Evolutionary conservation across 2,888 invertebrate species (phyloP).

Genomic region (Parasteatoda lunata): DNA sequence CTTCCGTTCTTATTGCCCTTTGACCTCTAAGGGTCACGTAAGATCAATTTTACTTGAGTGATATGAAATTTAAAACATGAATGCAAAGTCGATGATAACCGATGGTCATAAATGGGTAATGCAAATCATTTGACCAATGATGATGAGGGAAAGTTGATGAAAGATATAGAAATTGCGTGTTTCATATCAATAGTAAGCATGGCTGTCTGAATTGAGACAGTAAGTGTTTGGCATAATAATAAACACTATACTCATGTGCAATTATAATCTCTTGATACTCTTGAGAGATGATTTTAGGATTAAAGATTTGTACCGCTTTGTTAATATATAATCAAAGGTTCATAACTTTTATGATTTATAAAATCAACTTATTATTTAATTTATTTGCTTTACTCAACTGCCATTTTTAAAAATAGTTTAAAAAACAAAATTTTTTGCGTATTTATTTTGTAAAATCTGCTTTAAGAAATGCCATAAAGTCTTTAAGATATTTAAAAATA

Average conservation of each 20-base stretch:
- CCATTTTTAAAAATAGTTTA: too few species aligned
- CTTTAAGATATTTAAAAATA: too few species aligned
- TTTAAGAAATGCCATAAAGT: too few species aligned
- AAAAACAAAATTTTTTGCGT: too few species aligned
- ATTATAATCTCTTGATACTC: too few species aligned
- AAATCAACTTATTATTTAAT: too few species aligned
- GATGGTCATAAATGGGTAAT: conserved; percentile 14
- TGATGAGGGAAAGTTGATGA: conserved; percentile 34
- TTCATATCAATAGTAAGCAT: conserved; percentile 43
- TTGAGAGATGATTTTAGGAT: too few species aligned
- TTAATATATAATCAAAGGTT: too few species aligned
- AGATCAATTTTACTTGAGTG: not conserved
- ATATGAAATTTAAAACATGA: not conserved
- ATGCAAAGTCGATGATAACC: conserved; percentile 9
- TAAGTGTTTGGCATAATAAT: conserved; percentile 47
- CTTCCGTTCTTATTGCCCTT: not conserved
- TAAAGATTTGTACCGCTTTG: too few species aligned
- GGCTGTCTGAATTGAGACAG: conserved; percentile 42
- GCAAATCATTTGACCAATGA: conserved; percentile 25
- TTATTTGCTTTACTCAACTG: too few species aligned
- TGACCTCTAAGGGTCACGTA: not conserved
- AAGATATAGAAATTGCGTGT: conserved; percentile 17
- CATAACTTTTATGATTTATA: too few species aligned
- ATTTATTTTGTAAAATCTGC: too few species aligned
- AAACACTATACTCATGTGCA: conserved; percentile 31